phyloP scores from a whole-genome alignment of 2,888 invertebrate species.

The Oasisia sp. region DNA sequence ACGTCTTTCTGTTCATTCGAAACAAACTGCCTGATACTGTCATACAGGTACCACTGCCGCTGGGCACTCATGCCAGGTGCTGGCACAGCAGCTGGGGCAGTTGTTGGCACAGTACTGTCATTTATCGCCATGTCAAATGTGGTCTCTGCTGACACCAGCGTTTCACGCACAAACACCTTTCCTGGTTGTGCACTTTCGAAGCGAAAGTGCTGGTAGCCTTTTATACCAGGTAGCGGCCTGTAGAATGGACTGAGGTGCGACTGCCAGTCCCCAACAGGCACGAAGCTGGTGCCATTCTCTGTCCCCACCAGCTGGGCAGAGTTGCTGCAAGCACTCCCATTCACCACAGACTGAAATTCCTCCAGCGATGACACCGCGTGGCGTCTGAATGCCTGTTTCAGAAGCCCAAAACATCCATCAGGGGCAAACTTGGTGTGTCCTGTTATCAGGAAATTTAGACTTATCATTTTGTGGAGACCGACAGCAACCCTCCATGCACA shows the following conservation, averaged over 20 bases:
- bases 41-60: too few relatives aligned
- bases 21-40: too few relatives aligned
- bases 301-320: constrained; percentile 26
- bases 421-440: constrained; percentile 29
- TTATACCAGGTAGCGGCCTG: constrained; percentile 20
- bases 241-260: background rate
- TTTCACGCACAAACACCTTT: too few relatives aligned
- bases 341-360: constrained; percentile 18
- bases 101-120: too few relatives aligned
- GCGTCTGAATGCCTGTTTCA: background rate
- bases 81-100: too few relatives aligned
- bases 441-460: constrained; percentile 14
- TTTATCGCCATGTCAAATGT: too few relatives aligned
- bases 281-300: constrained; percentile 17
- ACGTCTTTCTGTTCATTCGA: too few relatives aligned
- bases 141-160: too few relatives aligned
- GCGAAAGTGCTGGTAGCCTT: constrained; percentile 18
- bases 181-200: background rate
- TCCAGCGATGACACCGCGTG: constrained; percentile 25
- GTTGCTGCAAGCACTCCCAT: constrained; percentile 25
- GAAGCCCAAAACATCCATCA: constrained; percentile 25
- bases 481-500: constrained; percentile 33
- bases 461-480: background rate
- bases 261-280: constrained; percentile 26
- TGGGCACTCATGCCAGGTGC: too few relatives aligned